A percentile compares a stretch with the other conserved stretches of the same genome.
Conservation (phyloP, 2,888 invertebrate species). For the Epinotia nisella region DNA sequence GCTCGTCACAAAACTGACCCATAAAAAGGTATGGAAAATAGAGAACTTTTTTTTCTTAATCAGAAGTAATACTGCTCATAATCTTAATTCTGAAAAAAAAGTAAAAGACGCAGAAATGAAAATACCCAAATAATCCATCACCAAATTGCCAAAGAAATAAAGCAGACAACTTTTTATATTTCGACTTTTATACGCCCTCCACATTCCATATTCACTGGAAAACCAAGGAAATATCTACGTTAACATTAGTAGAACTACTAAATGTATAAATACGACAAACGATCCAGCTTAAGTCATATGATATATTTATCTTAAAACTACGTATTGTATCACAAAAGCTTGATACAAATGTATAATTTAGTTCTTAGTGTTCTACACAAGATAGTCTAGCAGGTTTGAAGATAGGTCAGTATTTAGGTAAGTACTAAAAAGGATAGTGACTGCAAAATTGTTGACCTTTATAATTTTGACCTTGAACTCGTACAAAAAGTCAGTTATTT, state of each 20-base stretch:
- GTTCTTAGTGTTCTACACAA: slow-evolving; percentile 18
- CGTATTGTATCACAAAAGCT: slow-evolving; percentile 43
- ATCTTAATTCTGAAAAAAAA: too few species aligned
- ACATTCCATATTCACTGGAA: neutral
- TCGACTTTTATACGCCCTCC: slow-evolving; percentile 9
- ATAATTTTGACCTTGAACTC: neutral
- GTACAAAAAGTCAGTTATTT: neutral
- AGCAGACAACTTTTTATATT: neutral
- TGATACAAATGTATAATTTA: slow-evolving; percentile 39
- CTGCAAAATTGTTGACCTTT: neutral
- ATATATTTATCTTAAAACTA: slow-evolving; percentile 41
- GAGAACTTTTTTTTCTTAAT: too few species aligned
- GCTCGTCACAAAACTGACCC: too few species aligned
- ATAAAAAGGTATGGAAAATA: too few species aligned
- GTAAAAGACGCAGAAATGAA: too few species aligned
- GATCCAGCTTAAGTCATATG: slow-evolving; percentile 35
- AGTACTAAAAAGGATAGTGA: neutral
- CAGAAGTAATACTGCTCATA: too few species aligned
- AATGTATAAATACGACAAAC: slow-evolving; percentile 36
- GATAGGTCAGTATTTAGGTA: neutral
- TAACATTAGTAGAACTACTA: slow-evolving; percentile 44
- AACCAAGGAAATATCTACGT: slow-evolving; percentile 17
- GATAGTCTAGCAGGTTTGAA: slow-evolving; percentile 13
- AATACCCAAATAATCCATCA: neutral
- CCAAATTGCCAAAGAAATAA: neutral